Conservation (phyloP, 30 jellyfish, hydroid and myxozoan species). For the Catostylus mosaicus region DNA sequence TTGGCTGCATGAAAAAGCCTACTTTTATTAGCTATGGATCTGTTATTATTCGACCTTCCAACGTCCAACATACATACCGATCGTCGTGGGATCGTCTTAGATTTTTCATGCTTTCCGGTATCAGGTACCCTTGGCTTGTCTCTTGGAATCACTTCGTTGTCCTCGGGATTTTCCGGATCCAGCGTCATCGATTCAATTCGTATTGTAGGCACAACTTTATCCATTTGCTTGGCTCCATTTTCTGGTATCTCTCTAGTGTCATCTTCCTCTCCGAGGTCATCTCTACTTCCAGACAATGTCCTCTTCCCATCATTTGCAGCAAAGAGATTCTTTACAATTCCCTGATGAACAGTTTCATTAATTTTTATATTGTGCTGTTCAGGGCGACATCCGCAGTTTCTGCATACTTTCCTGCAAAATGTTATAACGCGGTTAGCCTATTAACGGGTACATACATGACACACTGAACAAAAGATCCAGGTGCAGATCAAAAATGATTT, state of each 20-base stretch:
- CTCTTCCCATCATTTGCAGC: constrained; percentile 37
- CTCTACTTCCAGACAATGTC: constrained; percentile 13
- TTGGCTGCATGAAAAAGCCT: too few relatives aligned
- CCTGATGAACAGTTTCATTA: constrained; percentile 65
- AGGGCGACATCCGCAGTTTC: constrained; percentile 89
- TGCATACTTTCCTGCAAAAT: constrained; percentile 78
- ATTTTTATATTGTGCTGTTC: constrained; percentile 81
- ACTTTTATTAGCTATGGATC: too few relatives aligned
- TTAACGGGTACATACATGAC: too few relatives aligned
- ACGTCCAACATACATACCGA: too few relatives aligned
- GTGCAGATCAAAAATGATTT: too few relatives aligned
- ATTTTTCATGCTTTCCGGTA: too few relatives aligned
- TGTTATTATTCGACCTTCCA: too few relatives aligned
- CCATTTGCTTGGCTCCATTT: not conserved
- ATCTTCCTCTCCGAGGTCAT: not conserved
- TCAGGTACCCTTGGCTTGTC: not conserved
- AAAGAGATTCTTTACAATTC: constrained; percentile 67
- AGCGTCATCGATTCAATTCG: not conserved
- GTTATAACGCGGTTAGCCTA: too few relatives aligned
- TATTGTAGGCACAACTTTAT: not conserved
- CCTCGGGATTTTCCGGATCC: not conserved
- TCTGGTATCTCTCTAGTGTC: not conserved
- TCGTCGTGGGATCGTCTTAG: too few relatives aligned
- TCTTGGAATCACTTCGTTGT: not conserved
- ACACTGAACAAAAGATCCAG: too few relatives aligned